Evolutionary conservation across 2,888 invertebrate genomes (phyloP).

Genomic region (Limnephilus marmoratus): DNA sequence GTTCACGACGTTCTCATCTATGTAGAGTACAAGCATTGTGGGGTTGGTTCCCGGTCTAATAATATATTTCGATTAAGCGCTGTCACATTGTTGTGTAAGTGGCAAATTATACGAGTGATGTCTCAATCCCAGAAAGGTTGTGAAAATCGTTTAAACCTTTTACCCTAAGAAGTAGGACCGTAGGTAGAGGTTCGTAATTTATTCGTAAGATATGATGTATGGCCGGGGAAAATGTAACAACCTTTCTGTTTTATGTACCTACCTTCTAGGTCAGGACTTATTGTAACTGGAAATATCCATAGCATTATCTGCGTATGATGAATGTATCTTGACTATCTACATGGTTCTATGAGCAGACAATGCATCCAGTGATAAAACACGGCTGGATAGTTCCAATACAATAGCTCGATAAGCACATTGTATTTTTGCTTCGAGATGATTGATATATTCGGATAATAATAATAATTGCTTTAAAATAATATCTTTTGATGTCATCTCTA

Average conservation of each 20-base stretch:
- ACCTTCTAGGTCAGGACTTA: not conserved
- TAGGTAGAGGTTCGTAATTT: too few relatives aligned
- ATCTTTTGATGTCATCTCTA: not conserved
- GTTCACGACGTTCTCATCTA: not conserved
- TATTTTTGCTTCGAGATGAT: not conserved
- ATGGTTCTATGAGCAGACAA: not conserved
- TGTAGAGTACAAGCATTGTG: not conserved
- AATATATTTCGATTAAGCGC: too few relatives aligned
- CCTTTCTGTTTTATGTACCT: not conserved
- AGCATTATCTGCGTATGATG: not conserved
- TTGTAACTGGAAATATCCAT: not conserved
- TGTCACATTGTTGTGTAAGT: too few relatives aligned
- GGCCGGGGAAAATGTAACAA: not conserved
- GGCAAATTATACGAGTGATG: too few relatives aligned
- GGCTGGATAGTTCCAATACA: not conserved
- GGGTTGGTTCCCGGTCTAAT: too few relatives aligned
- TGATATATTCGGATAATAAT: not conserved
- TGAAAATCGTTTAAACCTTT: too few relatives aligned
- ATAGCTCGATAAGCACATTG: not conserved
- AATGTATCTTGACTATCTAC: not conserved
- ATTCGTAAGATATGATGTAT: not conserved
- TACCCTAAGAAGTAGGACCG: too few relatives aligned
- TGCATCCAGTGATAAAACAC: not conserved
- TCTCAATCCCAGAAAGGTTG: too few relatives aligned
- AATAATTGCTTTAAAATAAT: not conserved